A percentile compares a stretch with the other conserved stretches of the same genome.
Conservation (phyloP, 2,797 vertebrate species). For the Cichlasoma orientale region DNA sequence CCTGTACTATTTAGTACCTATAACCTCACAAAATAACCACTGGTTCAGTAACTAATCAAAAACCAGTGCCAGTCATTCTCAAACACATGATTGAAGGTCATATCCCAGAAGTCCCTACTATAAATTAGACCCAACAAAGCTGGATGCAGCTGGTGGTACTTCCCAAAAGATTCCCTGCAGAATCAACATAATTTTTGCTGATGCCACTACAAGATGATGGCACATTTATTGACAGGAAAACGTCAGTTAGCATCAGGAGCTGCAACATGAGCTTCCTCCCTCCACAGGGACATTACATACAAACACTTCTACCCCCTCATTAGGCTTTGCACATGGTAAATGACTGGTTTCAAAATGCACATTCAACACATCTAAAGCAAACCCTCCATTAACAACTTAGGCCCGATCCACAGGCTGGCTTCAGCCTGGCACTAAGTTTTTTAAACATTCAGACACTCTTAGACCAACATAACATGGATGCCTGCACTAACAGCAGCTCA, state of each 20-base stretch:
- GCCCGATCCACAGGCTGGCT: slow-evolving; percentile 10
- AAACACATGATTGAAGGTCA: neutral
- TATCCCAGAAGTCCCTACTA: neutral
- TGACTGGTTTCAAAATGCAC: slow-evolving; percentile 50
- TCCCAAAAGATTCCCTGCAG: slow-evolving; percentile 4
- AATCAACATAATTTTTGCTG: neutral
- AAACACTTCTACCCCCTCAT: slow-evolving; percentile 40
- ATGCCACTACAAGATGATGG: slow-evolving; percentile 1
- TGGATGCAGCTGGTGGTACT: slow-evolving; percentile 7
- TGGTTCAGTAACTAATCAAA: neutral
- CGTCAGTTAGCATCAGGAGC: slow-evolving; percentile 1
- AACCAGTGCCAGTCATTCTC: neutral
- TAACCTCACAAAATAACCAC: neutral
- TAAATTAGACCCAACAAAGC: neutral
- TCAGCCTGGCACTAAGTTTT: neutral
- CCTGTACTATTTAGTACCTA: no score
- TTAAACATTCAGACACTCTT: neutral
- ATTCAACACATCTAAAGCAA: slow-evolving; percentile 24
- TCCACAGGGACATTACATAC: slow-evolving; percentile 1
- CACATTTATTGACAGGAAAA: slow-evolving; percentile 5
- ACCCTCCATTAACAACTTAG: slow-evolving; percentile 26
- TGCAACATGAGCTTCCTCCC: slow-evolving; percentile 9
- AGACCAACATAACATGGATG: neutral
- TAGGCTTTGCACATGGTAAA: slow-evolving; percentile 32
- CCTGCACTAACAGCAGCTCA: neutral